A percentile compares a stretch with the other conserved stretches of the same genome.
phyloP scores from a whole-genome alignment of 2,797 vertebrate species.

The Macrochelys suwanniensis region DNA sequence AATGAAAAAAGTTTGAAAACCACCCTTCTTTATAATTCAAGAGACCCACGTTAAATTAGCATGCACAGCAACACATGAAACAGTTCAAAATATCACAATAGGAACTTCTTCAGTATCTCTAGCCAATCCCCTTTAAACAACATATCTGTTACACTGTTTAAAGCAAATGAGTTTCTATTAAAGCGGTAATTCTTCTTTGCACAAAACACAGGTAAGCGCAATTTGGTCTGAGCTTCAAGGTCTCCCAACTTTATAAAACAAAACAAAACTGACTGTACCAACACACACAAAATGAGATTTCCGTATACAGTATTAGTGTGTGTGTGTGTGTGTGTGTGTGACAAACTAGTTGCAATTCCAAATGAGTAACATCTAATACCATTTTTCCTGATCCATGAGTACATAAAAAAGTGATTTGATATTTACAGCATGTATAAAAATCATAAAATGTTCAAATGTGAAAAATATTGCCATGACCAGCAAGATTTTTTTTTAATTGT shows the following conservation, averaged over 20 bases:
- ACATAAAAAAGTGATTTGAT: rapidly evolving
- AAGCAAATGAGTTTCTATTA: not conserved
- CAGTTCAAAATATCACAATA: not conserved
- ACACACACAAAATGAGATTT: not conserved
- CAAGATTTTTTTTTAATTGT: not conserved
- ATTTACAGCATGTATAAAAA: rapidly evolving
- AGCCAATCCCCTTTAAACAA: not conserved
- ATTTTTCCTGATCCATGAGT: rapidly evolving
- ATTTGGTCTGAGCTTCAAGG: not conserved
- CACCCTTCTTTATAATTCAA: not conserved
- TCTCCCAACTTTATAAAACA: not conserved
- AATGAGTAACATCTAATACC: not conserved
- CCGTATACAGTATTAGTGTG: not conserved
- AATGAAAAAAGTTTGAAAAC: not conserved
- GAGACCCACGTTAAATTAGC: not conserved
- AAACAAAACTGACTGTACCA: not conserved
- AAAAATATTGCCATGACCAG: not conserved
- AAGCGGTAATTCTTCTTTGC: not conserved
- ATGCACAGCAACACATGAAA: not conserved
- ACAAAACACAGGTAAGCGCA: not conserved
- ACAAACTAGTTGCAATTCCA: not conserved
- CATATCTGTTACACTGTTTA: not conserved
- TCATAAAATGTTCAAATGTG: not conserved
- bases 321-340: not conserved
- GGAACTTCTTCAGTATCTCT: not conserved